Percentiles rank a stretch among this genome's conserved stretches.
phyloP scores from a whole-genome alignment of 92 coral and sea anemone species.

The Parazoanthus darwini region DNA sequence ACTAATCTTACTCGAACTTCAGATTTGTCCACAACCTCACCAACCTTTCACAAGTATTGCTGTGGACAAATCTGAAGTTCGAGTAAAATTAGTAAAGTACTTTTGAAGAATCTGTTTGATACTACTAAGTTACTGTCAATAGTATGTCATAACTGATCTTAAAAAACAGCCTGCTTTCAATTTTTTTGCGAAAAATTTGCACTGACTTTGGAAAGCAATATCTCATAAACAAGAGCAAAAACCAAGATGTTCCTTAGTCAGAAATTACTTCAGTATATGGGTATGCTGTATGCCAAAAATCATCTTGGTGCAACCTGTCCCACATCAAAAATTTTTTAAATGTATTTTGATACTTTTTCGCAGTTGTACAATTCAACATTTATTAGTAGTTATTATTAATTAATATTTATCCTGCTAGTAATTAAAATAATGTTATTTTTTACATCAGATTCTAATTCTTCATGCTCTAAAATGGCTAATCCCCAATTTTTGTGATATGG shows the following conservation, averaged over 20 bases:
- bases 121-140: too few relatives aligned
- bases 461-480: constrained; percentile 3
- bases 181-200: neutral
- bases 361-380: constrained; percentile 17
- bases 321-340: constrained; percentile 28
- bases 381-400: neutral
- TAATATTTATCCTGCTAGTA: too few relatives aligned
- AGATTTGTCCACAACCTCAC: too few relatives aligned
- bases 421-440: neutral
- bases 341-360: constrained; percentile 38
- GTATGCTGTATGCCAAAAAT: constrained; percentile 14
- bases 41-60: too few relatives aligned
- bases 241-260: constrained; percentile 41
- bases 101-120: too few relatives aligned
- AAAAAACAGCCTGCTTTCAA: too few relatives aligned
- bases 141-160: too few relatives aligned
- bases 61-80: too few relatives aligned
- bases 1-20: too few relatives aligned
- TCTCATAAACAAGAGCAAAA: constrained; percentile 36
- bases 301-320: constrained; percentile 26
- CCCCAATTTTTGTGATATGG: neutral
- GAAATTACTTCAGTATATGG: constrained; percentile 16
- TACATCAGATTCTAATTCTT: constrained; percentile 4
- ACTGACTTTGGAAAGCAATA: constrained; percentile 6
- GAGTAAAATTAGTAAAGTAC: too few relatives aligned